These are phyloP conservation scores for Cancer borealis DNA, from an alignment of 2,888 invertebrate genomes.

Conservation along the genomic window DNA sequence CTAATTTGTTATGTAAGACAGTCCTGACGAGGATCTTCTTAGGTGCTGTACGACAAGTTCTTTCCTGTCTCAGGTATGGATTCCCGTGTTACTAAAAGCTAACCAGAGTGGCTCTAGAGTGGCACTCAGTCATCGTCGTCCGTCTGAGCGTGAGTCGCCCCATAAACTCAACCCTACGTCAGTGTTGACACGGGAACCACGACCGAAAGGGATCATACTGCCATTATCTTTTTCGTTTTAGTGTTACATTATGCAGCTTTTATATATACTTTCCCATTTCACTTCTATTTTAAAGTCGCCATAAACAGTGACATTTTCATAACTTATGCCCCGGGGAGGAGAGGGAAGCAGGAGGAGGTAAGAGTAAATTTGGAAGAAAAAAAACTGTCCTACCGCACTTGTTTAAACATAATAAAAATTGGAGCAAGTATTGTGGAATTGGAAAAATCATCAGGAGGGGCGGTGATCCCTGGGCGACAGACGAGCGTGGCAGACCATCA, in stretches of 20 bases:
- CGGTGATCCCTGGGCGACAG: constrained; percentile 45
- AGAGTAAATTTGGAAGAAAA: not conserved
- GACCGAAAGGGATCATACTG: constrained; percentile 49
- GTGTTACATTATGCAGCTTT: constrained; percentile 35
- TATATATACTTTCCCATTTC: constrained; percentile 28
- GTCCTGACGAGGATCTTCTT: not conserved
- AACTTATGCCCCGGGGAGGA: not conserved
- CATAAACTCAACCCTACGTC: constrained; percentile 4
- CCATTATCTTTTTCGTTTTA: constrained; percentile 39
- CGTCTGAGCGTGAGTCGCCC: constrained; percentile 23
- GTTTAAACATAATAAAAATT: constrained; percentile 37
- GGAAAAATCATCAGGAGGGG: constrained; percentile 47
- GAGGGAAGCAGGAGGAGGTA: constrained; percentile 30
- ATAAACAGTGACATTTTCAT: constrained; percentile 33
- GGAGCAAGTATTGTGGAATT: constrained; percentile 50
- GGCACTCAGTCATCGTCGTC: not conserved
- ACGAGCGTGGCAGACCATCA: constrained; percentile 55
- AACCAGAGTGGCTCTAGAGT: not conserved
- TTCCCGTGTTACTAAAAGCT: not conserved
- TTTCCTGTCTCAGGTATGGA: not conserved
- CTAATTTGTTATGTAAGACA: not conserved
- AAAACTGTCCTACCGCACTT: not conserved
- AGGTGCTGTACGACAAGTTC: not conserved
- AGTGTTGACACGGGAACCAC: constrained; percentile 31
- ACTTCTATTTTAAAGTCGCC: constrained; percentile 14